Base-by-base conservation (phyloP, 2,888 invertebrate genomes). In the Alloplasta piceator region DNA sequence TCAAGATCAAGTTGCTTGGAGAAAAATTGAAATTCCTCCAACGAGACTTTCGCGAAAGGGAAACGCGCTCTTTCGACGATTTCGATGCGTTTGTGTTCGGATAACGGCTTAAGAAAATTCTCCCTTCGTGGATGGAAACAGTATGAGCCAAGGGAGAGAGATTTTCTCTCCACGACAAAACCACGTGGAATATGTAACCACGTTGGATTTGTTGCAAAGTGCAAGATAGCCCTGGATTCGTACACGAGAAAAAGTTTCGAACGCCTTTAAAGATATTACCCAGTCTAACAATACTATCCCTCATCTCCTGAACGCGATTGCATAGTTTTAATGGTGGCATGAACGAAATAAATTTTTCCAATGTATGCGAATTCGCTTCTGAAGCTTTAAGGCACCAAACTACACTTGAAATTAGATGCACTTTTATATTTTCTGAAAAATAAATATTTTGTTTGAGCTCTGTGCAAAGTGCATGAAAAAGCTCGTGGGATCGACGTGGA, bases 231-330 rank as follows among this genome's bases (percentile, higher is more conserved):
- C 12, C 14, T 14, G 14, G 26, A 26, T 63, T 58, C 50, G 68
- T 68, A 16, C 55, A 79, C 79, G 46, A 52, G 66, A 79, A 79
- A 75, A 74, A 79, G 79, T 74, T 60, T 55, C 68, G 74, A 82
- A 79, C 84, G 77, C 72, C 79, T 83, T 85, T 87, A 86, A 86
- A 84, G 85, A 87, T 85, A 85, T 84, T 85, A 85, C 81, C 80
- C 78, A 87, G 83, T 85, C 80, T 84, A 78, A 88, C 86, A 87
- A 89, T 87, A 83, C 85, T 85, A 87, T 87, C 87, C 86, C 85
- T 88, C 87, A 87, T 87, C 78, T 82, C 82, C 41, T 9, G 50
- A 26, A 66, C 48, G 36, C 72, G 82, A 79, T 79, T 71, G 79
- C 41, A 43, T 12, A 63, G 63, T 72, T 72, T 26, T 61, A 67